These are phyloP conservation scores for Anoncus sp. DNA, from an alignment of 2,888 invertebrate species.

Conservation along the genomic window DNA sequence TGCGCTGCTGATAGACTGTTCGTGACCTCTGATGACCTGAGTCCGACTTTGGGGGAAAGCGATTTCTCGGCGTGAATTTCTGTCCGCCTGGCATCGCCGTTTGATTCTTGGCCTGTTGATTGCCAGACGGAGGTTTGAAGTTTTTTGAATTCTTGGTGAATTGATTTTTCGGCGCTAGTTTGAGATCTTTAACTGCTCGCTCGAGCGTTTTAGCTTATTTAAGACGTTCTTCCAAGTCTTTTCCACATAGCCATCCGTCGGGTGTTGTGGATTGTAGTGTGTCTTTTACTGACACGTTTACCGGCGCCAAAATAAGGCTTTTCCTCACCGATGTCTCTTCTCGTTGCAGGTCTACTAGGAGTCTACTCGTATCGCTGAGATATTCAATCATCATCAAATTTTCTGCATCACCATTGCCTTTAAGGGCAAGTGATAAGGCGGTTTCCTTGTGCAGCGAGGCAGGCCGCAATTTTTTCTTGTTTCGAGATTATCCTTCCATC, in stretches of 20 bases:
- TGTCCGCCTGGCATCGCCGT: constrained; percentile 25
- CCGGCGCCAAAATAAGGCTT: constrained; percentile 9
- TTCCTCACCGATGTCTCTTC: neutral
- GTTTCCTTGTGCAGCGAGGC: neutral
- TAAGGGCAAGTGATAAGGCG: neutral
- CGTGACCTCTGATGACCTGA: neutral
- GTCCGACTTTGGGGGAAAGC: neutral
- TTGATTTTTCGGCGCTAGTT: neutral
- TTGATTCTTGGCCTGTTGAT: neutral
- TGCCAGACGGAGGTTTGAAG: neutral
- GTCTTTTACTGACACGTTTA: constrained; percentile 8
- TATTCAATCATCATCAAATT: neutral
- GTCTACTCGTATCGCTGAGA: constrained; percentile 7
- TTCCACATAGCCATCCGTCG: constrained; percentile 45
- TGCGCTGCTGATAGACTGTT: neutral
- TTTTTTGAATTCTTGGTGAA: neutral
- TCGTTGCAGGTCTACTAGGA: too few species aligned
- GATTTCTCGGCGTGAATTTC: constrained; percentile 16
- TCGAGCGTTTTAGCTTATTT: constrained; percentile 40
- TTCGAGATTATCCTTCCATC: neutral
- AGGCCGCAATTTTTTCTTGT: constrained; percentile 5
- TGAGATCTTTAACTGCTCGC: constrained; percentile 23
- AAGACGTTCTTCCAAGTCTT: constrained; percentile 39
- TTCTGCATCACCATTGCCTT: neutral
- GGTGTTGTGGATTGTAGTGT: constrained; percentile 5